Base-by-base conservation (phyloP, 2,113 vertebrate species). In the Notarius quadriscutis region DNA sequence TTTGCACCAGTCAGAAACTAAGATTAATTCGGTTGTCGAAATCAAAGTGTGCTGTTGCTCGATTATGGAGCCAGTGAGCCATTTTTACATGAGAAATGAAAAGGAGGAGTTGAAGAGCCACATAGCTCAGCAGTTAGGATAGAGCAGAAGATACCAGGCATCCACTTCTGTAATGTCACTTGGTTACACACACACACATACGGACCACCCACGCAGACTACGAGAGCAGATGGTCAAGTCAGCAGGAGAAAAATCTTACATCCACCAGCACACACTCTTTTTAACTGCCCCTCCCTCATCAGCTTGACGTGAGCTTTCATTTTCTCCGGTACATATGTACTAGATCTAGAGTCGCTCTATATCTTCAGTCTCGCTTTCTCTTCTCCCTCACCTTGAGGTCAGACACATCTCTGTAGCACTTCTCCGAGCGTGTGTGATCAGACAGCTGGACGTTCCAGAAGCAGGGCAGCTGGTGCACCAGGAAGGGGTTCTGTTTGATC, bases 391-490 rank as follows among this genome's bases (percentile, higher is more conserved):
- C 98, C 97, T 99, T 99, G 60, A 99, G 96, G 92, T 99, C 98
- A 0, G 98, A 98, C 89, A 99, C 98, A 0, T 99, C 98, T 88
- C 97, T 96, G 95, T 99, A 99, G 94, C 98, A 99, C 92, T 99
- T 98, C 93, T 99, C 98, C 0, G 98, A 99, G 91, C 98, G 98
- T 0, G 98, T 99, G 93, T 99, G 98, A 93, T 99, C 98, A 0
- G 98, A 99, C 82, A 99, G 95, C 94, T 99, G 98, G 65, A 99
- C 98, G 0, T 99, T 99, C 98, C 98, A 99, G 95, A 98, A 99
- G 93, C 98, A 99, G 0, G 98, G 98, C 72, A 99, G 97, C 95
- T 99, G 98, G 91, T 99, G 96, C 58, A 99, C 97, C 83, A 99
- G 96, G 95, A 99, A 98, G 0, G 98, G 98, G 92, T 99, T 99